These are phyloP conservation scores for Heteromurus nitidus DNA, from an alignment of 2,888 invertebrate species.

Conservation along the genomic window DNA sequence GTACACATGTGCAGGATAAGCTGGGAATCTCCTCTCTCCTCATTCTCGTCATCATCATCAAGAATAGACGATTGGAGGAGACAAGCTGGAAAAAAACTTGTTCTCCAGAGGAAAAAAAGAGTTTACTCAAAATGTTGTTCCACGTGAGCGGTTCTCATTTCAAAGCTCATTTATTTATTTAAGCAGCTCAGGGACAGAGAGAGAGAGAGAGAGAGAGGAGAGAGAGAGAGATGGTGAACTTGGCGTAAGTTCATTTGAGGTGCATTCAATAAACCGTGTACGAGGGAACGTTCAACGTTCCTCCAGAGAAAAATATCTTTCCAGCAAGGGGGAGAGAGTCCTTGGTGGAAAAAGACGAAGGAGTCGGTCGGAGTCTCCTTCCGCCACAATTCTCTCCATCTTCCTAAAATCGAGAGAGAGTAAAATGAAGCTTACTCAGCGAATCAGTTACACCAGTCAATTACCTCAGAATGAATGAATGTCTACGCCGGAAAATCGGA, in stretches of 20 bases:
- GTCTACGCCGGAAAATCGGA: no score
- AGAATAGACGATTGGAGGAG: no score
- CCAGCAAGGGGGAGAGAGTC: no score
- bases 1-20: background rate
- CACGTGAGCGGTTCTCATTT: background rate
- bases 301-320: no score
- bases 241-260: no score
- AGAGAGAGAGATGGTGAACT: no score
- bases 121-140: conserved; percentile 3
- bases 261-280: no score
- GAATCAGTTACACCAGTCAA: background rate
- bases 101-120: background rate
- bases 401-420: background rate
- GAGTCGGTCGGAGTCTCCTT: background rate
- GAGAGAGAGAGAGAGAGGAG: no score
- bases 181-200: no score
- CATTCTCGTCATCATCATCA: background rate
- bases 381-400: background rate
- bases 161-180: background rate
- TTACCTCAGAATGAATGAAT: no score
- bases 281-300: no score
- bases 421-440: conserved; percentile 10
- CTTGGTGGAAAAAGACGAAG: no score
- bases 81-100: background rate
- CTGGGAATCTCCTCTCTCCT: background rate